Conservation (phyloP, 2,888 invertebrate species). For the Polia nebulosa region DNA sequence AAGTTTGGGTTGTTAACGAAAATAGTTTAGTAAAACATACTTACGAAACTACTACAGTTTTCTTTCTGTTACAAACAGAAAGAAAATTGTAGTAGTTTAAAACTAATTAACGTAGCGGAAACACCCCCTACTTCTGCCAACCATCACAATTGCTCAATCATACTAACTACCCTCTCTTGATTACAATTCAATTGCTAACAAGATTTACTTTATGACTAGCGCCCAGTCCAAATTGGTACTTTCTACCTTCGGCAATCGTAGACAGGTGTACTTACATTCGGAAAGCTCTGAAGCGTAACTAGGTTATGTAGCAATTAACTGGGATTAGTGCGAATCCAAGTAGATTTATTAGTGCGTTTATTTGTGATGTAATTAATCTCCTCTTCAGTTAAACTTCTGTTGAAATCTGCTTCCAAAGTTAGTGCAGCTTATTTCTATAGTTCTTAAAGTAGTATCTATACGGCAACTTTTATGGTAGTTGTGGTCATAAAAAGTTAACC, state of each 20-base stretch:
- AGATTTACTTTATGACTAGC: conserved; percentile 1
- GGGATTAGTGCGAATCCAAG: conserved; percentile 36
- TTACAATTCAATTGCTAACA: not conserved
- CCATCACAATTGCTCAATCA: conserved; percentile 1
- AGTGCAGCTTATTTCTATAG: not conserved
- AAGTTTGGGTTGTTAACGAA: not conserved
- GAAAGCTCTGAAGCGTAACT: conserved; percentile 22
- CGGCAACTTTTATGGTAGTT: not conserved
- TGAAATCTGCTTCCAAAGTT: not conserved
- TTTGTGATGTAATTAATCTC: conserved; percentile 34
- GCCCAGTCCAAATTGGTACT: not conserved
- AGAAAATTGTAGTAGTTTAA: not conserved
- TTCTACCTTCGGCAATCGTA: not conserved
- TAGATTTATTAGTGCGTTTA: conserved; percentile 42
- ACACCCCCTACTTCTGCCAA: not conserved
- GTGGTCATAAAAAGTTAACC: not conserved
- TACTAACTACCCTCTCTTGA: not conserved
- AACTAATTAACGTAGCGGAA: not conserved
- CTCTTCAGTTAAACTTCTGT: not conserved
- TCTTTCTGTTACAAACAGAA: too few species aligned
- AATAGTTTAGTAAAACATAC: not conserved
- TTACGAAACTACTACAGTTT: not conserved
- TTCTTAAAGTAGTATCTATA: not conserved
- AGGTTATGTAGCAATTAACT: conserved; percentile 30
- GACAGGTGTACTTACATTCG: conserved; percentile 19